Evolutionary conservation across 2,797 vertebrate species (phyloP).

Genomic region (Fundulus diaphanus): DNA sequence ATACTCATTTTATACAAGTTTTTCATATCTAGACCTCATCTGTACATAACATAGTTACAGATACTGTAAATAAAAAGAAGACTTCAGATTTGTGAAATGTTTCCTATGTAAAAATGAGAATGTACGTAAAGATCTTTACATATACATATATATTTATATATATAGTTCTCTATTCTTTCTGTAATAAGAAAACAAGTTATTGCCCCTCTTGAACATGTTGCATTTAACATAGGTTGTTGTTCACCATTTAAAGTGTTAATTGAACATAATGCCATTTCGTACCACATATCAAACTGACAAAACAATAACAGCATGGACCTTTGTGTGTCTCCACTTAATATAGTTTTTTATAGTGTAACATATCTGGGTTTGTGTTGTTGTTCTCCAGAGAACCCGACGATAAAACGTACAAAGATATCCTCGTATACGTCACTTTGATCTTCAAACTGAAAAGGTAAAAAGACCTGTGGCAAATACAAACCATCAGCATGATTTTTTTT

Average conservation of each 20-base stretch:
- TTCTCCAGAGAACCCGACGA: slow-evolving; percentile 73
- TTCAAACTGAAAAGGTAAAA: slow-evolving; percentile 58
- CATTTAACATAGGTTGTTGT: slow-evolving; percentile 68
- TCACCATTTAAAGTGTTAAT: slow-evolving; percentile 67
- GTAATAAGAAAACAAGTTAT: slow-evolving; percentile 82
- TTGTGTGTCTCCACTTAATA: slow-evolving; percentile 70
- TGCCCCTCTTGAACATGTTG: slow-evolving; percentile 83
- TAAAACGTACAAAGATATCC: slow-evolving; percentile 74
- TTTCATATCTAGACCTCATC: slow-evolving; percentile 80
- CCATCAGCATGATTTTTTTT: slow-evolving; percentile 61
- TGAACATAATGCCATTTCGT: slow-evolving; percentile 76
- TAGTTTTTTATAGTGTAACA: slow-evolving; percentile 70
- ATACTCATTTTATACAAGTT: slow-evolving; percentile 82
- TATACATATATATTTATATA: slow-evolving; percentile 68
- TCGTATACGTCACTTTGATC: slow-evolving; percentile 63
- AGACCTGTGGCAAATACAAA: slow-evolving; percentile 71
- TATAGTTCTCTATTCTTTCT: slow-evolving; percentile 77
- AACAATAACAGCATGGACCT: slow-evolving; percentile 76
- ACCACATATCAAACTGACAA: slow-evolving; percentile 77
- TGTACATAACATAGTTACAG: slow-evolving; percentile 86
- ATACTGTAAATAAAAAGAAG: slow-evolving; percentile 82
- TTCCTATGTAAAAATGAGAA: slow-evolving; percentile 77
- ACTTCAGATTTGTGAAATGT: slow-evolving; percentile 78
- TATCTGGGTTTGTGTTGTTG: slow-evolving; percentile 68
- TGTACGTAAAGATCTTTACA: slow-evolving; percentile 75